Conservation (phyloP, 2,797 vertebrate species). For the Orestias chungarensis region DNA sequence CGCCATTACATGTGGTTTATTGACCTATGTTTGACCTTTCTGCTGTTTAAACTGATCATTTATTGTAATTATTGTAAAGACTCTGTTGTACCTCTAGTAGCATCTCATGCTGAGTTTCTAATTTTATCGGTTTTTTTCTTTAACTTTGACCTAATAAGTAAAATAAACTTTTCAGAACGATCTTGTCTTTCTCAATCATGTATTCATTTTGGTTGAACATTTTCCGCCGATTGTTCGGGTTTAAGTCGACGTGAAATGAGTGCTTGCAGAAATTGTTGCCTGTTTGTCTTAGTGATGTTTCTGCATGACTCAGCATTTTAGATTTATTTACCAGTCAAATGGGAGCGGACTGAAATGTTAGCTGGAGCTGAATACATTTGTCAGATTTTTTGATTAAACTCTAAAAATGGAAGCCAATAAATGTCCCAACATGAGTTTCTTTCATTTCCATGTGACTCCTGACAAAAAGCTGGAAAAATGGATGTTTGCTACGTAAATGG, state of each 20-base stretch:
- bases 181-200: background rate
- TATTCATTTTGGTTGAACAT: background rate
- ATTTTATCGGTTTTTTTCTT: constrained; percentile 11
- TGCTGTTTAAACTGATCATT: constrained; percentile 74
- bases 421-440: constrained; percentile 14
- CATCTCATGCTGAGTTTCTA: constrained; percentile 75
- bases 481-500: constrained; percentile 15
- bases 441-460: constrained; percentile 8
- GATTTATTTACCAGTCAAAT: constrained; percentile 29
- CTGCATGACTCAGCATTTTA: constrained; percentile 46
- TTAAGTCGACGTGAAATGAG: constrained; percentile 1
- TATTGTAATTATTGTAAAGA: constrained; percentile 64
- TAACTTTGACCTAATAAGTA: constrained; percentile 31
- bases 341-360: background rate
- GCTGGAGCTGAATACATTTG: constrained; percentile 12
- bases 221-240: constrained; percentile 15
- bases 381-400: constrained; percentile 23
- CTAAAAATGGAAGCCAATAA: background rate
- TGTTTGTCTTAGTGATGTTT: constrained; percentile 29
- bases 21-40: constrained; percentile 77
- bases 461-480: constrained; percentile 25
- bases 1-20: constrained; percentile 80
- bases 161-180: background rate
- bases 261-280: constrained; percentile 18
- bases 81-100: too few species aligned